phyloP scores from a whole-genome alignment of 2,797 vertebrate species.

The Thalassophryne amazonica region DNA sequence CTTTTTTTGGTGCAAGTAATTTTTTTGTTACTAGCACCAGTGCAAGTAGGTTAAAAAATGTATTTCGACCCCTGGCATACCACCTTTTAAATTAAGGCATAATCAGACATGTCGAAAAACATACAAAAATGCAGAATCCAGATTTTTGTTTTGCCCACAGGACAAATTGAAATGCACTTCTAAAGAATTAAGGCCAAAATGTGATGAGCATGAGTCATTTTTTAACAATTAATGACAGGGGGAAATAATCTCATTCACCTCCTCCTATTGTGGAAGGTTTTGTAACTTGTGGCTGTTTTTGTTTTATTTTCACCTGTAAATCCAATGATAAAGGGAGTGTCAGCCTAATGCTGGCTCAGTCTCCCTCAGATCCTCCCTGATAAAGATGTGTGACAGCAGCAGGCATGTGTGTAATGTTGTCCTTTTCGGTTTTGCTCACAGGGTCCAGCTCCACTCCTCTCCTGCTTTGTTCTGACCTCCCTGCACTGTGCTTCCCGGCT shows the following conservation, averaged over 20 bases:
- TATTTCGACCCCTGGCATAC: no score
- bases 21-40: no score
- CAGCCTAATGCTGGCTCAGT: background rate
- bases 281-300: background rate
- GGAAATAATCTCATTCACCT: background rate
- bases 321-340: background rate
- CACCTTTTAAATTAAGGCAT: no score
- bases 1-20: no score
- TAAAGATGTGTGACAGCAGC: slow-evolving; percentile 28
- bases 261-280: background rate
- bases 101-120: no score
- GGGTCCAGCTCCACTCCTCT: slow-evolving; percentile 48
- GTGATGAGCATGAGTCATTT: no score
- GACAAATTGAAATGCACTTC: no score
- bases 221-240: no score
- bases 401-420: slow-evolving; percentile 33
- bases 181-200: no score
- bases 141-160: no score
- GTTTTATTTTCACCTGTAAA: background rate
- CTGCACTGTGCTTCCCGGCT: slow-evolving; percentile 37
- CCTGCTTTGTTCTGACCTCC: slow-evolving; percentile 57
- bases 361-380: background rate
- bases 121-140: no score
- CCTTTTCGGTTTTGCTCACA: slow-evolving; percentile 21
- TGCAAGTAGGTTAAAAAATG: no score